phyloP scores from a whole-genome alignment of 1,140 invertebrate genomes.

The Globodera rostochiensis region DNA sequence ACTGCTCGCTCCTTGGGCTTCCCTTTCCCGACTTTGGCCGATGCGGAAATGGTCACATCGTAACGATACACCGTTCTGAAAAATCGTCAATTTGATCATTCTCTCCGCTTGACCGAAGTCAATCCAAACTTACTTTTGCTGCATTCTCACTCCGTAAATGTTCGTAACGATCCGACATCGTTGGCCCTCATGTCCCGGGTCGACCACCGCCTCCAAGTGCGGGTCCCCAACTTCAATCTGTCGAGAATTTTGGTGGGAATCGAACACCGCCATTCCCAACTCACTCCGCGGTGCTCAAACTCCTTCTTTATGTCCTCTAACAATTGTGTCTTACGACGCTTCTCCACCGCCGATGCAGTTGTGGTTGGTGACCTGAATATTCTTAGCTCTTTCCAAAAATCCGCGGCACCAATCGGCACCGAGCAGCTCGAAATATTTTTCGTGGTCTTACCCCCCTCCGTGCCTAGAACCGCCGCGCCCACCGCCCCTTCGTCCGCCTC shows the following conservation, averaged over 20 bases:
- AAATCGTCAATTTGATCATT: not conserved
- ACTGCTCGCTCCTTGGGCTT: conserved; percentile 11
- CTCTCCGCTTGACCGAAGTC: not conserved
- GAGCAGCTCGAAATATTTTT: not conserved
- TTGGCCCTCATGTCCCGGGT: conserved; percentile 14
- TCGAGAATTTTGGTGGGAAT: not conserved
- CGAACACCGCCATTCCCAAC: not conserved
- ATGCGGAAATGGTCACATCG: conserved; percentile 28
- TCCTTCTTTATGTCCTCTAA: conserved; percentile 27
- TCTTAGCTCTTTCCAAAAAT: not conserved
- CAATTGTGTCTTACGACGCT: conserved; percentile 19
- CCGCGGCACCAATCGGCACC: not conserved
- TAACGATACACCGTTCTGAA: conserved; percentile 34
- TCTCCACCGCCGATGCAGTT: conserved; percentile 9
- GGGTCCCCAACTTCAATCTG: conserved; percentile 32
- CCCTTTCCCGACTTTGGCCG: not conserved
- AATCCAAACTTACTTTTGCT: conserved; percentile 16
- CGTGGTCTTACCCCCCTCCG: not conserved
- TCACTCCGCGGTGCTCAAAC: not conserved
- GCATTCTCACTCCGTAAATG: conserved; percentile 23
- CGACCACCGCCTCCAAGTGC: conserved; percentile 9
- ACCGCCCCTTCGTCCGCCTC: conserved; percentile 9
- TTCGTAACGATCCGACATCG: conserved; percentile 4
- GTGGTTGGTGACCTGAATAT: conserved; percentile 17
- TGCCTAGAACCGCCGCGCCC: conserved; percentile 3